Conservation (phyloP, 2,113 vertebrate species). For the Alethe castanea region DNA sequence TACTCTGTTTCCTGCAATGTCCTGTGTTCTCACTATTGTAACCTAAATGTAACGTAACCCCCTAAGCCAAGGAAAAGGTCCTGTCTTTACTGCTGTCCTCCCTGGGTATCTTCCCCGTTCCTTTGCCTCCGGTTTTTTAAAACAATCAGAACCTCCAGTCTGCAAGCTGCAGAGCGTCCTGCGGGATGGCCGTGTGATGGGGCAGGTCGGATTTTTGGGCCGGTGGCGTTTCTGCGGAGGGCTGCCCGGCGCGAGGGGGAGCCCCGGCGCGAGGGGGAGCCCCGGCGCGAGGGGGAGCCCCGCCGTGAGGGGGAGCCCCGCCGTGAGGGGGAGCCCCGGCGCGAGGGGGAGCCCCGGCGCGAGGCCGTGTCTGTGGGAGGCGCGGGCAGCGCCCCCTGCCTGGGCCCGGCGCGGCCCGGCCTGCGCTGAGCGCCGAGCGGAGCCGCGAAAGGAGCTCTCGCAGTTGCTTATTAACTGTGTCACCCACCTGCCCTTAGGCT, state of each 20-base stretch:
- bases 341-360: not conserved
- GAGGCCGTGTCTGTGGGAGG: rapidly evolving
- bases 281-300: not conserved
- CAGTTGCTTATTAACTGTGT: conserved; percentile 9
- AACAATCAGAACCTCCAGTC: not conserved
- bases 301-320: too few relatives aligned
- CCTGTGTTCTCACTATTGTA: conserved; percentile 4
- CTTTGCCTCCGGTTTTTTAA: not conserved
- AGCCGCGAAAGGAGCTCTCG: rapidly evolving
- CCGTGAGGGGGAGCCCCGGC: not conserved
- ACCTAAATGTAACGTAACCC: not conserved
- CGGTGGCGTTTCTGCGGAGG: not conserved
- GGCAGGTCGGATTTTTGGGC: not conserved
- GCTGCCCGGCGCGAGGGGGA: too few relatives aligned
- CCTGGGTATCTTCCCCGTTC: not conserved
- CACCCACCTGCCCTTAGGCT: not conserved
- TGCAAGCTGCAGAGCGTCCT: not conserved
- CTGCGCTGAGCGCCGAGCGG: not conserved
- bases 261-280: too few relatives aligned
- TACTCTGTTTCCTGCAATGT: conserved; percentile 30
- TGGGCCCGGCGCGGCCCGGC: rapidly evolving
- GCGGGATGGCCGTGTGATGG: not conserved
- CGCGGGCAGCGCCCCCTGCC: not conserved
- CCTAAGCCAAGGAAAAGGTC: not conserved
- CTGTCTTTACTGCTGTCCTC: not conserved